Evolutionary conservation across 2,888 invertebrate genomes (phyloP), one percentile per base, ranked within the genome.

Genomic region (Limnephilus marmoratus): DNA sequence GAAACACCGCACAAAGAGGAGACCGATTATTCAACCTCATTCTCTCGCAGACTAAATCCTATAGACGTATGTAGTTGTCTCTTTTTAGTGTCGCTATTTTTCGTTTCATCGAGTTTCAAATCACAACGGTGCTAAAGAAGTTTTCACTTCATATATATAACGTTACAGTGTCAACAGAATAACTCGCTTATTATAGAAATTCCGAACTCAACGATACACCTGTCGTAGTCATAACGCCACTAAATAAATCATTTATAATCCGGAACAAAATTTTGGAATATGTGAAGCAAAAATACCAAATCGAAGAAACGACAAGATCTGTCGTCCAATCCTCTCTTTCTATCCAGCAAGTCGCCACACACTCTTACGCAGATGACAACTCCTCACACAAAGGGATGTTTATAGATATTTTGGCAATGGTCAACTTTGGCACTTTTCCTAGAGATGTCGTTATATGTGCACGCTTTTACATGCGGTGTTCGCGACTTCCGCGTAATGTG

Each of bases 341-440:
- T 68, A 68, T 45, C 45, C 13, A 12, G 45, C 24, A 18, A 7
- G 0, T 9, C 41, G 7, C 41, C 41, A 41, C 9, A 41, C 41
- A 9, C 41, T 9, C 68, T 18, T 68, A 24, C 24, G 15, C 24
- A 68, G 68, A 68, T n/a, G 68, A 68, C 68, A 68, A 24, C 0
- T n/a, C 68, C 24, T 68, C 68, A 68, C 24, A 68, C 5, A n/a
- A 18, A 68, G 53, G 24, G 53, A 68, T 68, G 7, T 68, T 24
- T 24, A 24, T 24, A n/a, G 24, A 68, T 68, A 68, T 68, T 68
- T 68, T 68, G 68, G 68, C 68, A 68, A 68, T 68, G 68, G 9
- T 68, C 68, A 68, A 68, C 68, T 68, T 68, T 68, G 68, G 68
- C 68, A 68, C 68, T 68, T 68, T 68, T 68, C 68, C 68, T 68